Conservation (phyloP, 1,140 invertebrate species). For the Drosophila guanche region DNA sequence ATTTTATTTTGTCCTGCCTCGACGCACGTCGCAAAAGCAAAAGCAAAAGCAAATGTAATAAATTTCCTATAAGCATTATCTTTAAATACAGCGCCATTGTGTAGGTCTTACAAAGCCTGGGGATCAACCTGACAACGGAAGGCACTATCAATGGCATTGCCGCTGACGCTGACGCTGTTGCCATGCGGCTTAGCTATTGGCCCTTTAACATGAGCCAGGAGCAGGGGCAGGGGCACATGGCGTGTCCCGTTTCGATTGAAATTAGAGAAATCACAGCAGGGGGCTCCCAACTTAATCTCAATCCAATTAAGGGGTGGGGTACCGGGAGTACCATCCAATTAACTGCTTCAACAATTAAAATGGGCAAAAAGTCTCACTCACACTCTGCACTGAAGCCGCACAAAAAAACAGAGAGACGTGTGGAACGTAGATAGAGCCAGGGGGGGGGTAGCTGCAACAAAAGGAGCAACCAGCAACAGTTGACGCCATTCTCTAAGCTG, state of each 20-base stretch:
- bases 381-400: slow-evolving; percentile 33
- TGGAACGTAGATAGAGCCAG: too few species aligned
- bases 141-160: background rate
- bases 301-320: slow-evolving; percentile 31
- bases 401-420: slow-evolving; percentile 16
- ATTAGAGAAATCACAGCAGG: slow-evolving; percentile 31
- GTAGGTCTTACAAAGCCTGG: slow-evolving; percentile 4
- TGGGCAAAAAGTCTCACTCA: slow-evolving; percentile 1
- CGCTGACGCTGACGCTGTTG: slow-evolving; percentile 8
- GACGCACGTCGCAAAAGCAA: slow-evolving; percentile 2
- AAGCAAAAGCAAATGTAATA: slow-evolving; percentile 58
- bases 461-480: slow-evolving; percentile 49
- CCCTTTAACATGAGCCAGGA: slow-evolving; percentile 13
- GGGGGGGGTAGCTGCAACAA: background rate
- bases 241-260: slow-evolving; percentile 36
- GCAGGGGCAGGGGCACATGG: background rate
- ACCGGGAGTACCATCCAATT: slow-evolving; percentile 26
- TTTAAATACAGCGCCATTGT: slow-evolving; percentile 52
- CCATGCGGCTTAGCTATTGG: slow-evolving; percentile 36
- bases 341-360: slow-evolving; percentile 39
- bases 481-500: slow-evolving; percentile 52
- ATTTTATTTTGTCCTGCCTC: slow-evolving; percentile 22
- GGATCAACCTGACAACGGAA: slow-evolving; percentile 37
- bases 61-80: slow-evolving; percentile 73
- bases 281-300: slow-evolving; percentile 30